Percentiles rank a stretch among this genome's conserved stretches.
Evolutionary conservation across 2,888 invertebrate genomes (phyloP).

Genomic region (Lumbricus terrestris): DNA sequence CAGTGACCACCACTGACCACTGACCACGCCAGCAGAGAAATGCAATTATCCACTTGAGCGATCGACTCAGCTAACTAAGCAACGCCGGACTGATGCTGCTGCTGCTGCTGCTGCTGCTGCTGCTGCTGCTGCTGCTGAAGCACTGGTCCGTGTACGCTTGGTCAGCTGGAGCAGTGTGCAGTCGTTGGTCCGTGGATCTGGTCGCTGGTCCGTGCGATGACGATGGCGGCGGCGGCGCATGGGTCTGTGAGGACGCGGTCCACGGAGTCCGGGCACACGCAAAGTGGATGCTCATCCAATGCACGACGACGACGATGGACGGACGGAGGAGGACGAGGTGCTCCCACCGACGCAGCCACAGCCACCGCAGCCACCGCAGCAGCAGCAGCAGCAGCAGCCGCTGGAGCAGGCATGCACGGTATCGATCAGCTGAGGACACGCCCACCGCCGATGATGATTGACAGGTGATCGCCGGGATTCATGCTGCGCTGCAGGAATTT

Average conservation of each 20-base stretch:
- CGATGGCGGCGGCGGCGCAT: too few relatives aligned
- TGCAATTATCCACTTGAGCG: constrained; percentile 15
- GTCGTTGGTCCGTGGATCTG: background rate
- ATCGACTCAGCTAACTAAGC: background rate
- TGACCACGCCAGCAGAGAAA: background rate
- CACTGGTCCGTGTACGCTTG: background rate
- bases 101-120: too few relatives aligned
- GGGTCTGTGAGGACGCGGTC: background rate
- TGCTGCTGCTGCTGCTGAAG: too few relatives aligned
- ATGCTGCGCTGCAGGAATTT: background rate
- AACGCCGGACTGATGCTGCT: too few relatives aligned
- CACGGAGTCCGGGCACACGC: background rate
- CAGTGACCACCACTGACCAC: constrained; percentile 12
- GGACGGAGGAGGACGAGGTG: background rate
- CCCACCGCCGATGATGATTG: background rate
- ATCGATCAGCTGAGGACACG: background rate
- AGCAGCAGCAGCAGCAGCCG: background rate
- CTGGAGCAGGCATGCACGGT: background rate
- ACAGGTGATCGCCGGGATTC: background rate
- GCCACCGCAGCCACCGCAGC: background rate
- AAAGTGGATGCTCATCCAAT: background rate
- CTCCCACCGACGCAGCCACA: too few relatives aligned
- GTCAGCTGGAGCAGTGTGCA: background rate
- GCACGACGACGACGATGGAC: too few relatives aligned
- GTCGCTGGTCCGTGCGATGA: constrained; percentile 3